Evolutionary conservation across 92 coral and sea anemone species (phyloP), one percentile per base, ranked within the genome.

Genomic region (Isaurus tuberculatus): DNA sequence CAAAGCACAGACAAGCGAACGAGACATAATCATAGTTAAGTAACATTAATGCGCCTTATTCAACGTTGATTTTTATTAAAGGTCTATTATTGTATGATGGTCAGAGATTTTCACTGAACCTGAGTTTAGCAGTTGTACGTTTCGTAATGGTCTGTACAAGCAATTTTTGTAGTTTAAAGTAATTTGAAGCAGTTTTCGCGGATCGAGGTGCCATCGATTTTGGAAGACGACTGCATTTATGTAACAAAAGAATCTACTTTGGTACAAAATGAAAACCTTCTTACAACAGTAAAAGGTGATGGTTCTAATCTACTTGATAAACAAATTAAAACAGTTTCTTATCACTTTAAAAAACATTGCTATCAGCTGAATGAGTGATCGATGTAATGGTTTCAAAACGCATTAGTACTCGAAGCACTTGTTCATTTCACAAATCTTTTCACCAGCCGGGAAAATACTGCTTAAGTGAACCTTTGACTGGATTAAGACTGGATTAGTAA

Each of bases 401-500:
- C 58, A 43, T 72, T 43, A 27, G 57, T 72, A 42, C 61, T 72
- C 49, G 22, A 72, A 14, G 14, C 55, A 43, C 60, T 43, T 32
- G 75, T 70, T 16, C 30, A 29, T 66, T 32, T 17, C n/a, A 74
- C 32, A 74, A 74, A 33, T 30, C 65, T 27, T 31, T 74, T 74
- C 8, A 30, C 43, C 44, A 66, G 64, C 48, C 40, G 67, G 32
- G 64, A 48, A 73, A 32, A 46, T 57, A 17, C 69, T 77, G 53
- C 58, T 77, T 51, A 77, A 60, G 22, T 33, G 82, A 58, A 58
- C 82, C 13, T 57, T 20, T 7, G 14, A 77, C 82, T 57, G 82
- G 82, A 60, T 77, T 57, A 77, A 32, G 11, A 57, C 55, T 77
- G 82, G 82, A 77, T 77, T 77, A 77, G 70, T 70, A 25, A 25